phyloP scores from a whole-genome alignment of 2,797 vertebrate species.

The Cirrhinus mrigala region DNA sequence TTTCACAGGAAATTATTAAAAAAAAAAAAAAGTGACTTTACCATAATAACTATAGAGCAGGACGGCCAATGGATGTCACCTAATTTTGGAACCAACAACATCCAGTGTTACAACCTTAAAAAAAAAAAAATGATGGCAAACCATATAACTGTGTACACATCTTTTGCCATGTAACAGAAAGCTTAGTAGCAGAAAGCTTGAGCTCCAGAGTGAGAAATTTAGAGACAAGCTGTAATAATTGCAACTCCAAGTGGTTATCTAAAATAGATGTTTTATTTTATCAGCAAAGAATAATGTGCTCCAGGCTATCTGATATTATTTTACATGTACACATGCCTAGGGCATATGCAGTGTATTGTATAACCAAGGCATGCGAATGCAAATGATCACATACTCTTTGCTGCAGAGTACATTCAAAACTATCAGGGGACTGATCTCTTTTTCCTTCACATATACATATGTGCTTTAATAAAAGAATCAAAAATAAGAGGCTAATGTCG shows the following conservation, averaged over 20 bases:
- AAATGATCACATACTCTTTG: not conserved
- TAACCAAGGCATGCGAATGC: not conserved
- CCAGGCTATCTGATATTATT: conserved; percentile 1
- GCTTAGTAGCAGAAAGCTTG: not conserved
- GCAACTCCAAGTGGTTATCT: conserved; percentile 8
- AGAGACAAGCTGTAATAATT: not conserved
- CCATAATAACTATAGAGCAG: not conserved
- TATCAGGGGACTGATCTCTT: not conserved
- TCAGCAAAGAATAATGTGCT: not conserved
- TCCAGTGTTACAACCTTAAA: not conserved
- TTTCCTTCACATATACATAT: not conserved
- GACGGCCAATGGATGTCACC: not conserved
- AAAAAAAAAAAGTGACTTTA: not conserved
- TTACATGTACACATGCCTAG: conserved; percentile 1
- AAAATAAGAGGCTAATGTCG: not conserved
- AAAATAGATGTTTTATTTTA: conserved; percentile 11
- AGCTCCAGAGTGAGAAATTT: not conserved
- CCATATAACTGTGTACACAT: not conserved
- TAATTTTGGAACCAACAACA: not conserved
- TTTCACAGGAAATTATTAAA: not conserved
- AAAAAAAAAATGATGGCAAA: not conserved
- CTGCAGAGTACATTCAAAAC: not conserved
- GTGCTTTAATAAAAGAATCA: conserved; percentile 7
- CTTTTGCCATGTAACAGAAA: not conserved
- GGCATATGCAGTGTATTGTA: not conserved